Conservation (phyloP, 2,888 invertebrate species). For the Agrochola lota region DNA sequence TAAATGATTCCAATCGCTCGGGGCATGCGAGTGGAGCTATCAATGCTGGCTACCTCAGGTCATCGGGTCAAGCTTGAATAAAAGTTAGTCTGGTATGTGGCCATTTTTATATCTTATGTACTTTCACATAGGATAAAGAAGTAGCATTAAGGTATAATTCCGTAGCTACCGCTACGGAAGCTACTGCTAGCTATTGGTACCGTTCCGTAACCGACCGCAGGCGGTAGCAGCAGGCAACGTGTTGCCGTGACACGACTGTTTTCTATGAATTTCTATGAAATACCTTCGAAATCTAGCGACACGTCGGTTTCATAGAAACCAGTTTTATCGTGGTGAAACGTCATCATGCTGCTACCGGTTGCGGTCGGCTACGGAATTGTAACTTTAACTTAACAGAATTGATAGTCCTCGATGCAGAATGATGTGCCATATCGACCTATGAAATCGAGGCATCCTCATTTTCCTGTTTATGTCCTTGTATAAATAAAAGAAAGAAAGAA, state of each 20-base stretch:
- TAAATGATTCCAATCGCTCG: conserved; percentile 67
- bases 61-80: conserved; percentile 70
- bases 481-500: background rate
- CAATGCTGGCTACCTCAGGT: conserved; percentile 72
- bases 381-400: background rate
- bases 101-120: conserved; percentile 32
- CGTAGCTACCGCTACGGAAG: too few relatives aligned
- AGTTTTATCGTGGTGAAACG: too few relatives aligned
- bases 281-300: too few relatives aligned
- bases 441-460: background rate
- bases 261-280: too few relatives aligned
- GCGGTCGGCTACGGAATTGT: too few relatives aligned
- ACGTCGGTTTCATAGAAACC: too few relatives aligned
- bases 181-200: too few relatives aligned
- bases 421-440: background rate
- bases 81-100: conserved; percentile 62
- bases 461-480: background rate
- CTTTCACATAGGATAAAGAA: conserved; percentile 9
- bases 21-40: conserved; percentile 61
- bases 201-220: too few relatives aligned
- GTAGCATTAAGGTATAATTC: too few relatives aligned
- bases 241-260: too few relatives aligned
- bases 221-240: too few relatives aligned
- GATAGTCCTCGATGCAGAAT: background rate
- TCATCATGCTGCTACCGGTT: too few relatives aligned